These are phyloP conservation scores for Periplaneta americana DNA, from an alignment of 1,140 invertebrate species.

Conservation along the genomic window DNA sequence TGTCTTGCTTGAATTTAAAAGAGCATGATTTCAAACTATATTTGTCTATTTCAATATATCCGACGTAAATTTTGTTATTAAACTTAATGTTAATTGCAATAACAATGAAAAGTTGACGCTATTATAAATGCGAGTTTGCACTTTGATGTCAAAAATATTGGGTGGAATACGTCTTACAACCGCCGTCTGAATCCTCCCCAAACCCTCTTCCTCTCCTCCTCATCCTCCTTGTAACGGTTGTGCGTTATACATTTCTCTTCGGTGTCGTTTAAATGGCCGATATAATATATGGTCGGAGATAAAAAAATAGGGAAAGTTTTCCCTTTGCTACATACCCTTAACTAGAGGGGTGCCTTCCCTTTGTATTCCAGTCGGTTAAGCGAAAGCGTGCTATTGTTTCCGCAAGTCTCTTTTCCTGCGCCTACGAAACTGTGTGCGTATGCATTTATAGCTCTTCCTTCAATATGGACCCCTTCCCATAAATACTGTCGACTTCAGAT, in stretches of 20 bases:
- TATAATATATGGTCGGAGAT: background rate
- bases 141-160: too few species aligned
- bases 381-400: background rate
- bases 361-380: background rate
- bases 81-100: too few species aligned
- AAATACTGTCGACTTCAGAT: background rate
- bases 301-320: background rate
- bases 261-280: background rate
- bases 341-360: background rate
- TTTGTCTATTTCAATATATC: too few species aligned
- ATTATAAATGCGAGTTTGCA: too few species aligned
- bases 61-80: too few species aligned
- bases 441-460: background rate
- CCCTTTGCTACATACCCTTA: background rate
- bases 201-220: background rate
- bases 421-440: too few species aligned
- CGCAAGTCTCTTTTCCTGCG: background rate
- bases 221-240: background rate
- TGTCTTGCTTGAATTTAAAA: too few species aligned
- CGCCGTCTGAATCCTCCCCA: background rate
- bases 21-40: too few species aligned
- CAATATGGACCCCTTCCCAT: background rate
- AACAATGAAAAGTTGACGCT: too few species aligned
- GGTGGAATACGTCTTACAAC: background rate
- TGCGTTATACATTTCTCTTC: background rate